These are phyloP conservation scores for Zaprionus vittiger DNA, from an alignment of 1,140 invertebrate genomes.

Conservation along the genomic window DNA sequence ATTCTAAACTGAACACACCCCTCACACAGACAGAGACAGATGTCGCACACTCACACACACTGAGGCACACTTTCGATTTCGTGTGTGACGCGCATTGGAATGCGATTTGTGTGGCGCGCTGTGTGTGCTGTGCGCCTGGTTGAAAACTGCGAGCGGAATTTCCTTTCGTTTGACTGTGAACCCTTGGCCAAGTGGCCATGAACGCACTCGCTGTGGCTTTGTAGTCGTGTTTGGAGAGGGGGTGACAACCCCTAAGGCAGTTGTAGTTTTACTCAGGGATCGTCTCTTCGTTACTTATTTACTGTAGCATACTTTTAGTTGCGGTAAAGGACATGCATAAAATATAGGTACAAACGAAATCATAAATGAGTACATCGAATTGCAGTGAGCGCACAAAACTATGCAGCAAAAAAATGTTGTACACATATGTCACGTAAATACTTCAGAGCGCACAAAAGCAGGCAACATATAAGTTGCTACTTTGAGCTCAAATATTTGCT, in stretches of 20 bases:
- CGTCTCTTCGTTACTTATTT: neutral
- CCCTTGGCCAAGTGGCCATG: slow-evolving; percentile 20
- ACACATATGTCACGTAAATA: too few relatives aligned
- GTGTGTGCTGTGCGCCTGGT: slow-evolving; percentile 57
- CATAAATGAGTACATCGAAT: neutral
- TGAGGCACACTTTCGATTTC: slow-evolving; percentile 60
- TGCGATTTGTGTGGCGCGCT: slow-evolving; percentile 24
- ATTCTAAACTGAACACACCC: slow-evolving; percentile 65
- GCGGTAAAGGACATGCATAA: neutral
- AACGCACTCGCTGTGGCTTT: slow-evolving; percentile 3
- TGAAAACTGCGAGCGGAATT: slow-evolving; percentile 75
- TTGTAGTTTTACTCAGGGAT: neutral
- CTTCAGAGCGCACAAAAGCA: neutral
- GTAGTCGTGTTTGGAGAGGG: too few relatives aligned
- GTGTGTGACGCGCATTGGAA: slow-evolving; percentile 47
- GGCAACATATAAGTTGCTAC: neutral
- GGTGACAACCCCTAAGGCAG: too few relatives aligned
- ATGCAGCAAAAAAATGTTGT: neutral
- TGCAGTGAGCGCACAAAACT: neutral
- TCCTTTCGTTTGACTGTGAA: slow-evolving; percentile 74
- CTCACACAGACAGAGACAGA: slow-evolving; percentile 34
- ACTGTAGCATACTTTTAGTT: neutral
- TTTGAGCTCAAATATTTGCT: neutral
- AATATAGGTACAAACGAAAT: too few relatives aligned
- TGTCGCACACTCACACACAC: slow-evolving; percentile 7